Evolutionary conservation across 2,113 vertebrate species (phyloP).

Genomic region (Heterotilapia buettikoferi): DNA sequence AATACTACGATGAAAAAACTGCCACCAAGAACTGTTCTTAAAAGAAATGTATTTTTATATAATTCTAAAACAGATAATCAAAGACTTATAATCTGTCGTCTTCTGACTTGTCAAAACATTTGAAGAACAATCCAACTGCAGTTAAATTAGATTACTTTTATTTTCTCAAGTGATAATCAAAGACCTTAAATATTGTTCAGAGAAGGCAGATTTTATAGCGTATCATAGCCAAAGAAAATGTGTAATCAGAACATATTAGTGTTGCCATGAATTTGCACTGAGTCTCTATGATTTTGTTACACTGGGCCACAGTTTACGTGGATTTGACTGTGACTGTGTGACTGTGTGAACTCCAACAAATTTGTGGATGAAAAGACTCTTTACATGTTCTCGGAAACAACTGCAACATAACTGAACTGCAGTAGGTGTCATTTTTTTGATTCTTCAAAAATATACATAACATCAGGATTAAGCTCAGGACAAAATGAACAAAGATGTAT

Average conservation of each 20-base stretch:
- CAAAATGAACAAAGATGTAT: neutral
- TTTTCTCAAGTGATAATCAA: neutral
- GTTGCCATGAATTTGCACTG: neutral
- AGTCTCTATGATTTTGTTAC: neutral
- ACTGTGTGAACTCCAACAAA: neutral
- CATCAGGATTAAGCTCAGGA: neutral
- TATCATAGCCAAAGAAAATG: neutral
- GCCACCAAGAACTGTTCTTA: neutral
- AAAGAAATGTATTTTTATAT: neutral
- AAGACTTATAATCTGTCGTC: neutral
- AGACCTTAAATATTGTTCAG: neutral
- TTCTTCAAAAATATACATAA: neutral
- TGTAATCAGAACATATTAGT: neutral
- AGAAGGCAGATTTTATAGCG: neutral
- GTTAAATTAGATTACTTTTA: neutral
- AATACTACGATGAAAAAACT: neutral
- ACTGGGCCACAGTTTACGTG: neutral
- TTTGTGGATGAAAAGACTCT: neutral
- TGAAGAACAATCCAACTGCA: neutral
- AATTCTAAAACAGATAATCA: neutral
- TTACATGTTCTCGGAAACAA: neutral
- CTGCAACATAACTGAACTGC: neutral
- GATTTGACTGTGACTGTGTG: neutral
- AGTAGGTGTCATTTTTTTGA: neutral
- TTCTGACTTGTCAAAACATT: neutral